A percentile compares a stretch with the other conserved stretches of the same genome.
Evolutionary conservation across 1,140 invertebrate species (phyloP).

Genomic region (Drosophila insularis): DNA sequence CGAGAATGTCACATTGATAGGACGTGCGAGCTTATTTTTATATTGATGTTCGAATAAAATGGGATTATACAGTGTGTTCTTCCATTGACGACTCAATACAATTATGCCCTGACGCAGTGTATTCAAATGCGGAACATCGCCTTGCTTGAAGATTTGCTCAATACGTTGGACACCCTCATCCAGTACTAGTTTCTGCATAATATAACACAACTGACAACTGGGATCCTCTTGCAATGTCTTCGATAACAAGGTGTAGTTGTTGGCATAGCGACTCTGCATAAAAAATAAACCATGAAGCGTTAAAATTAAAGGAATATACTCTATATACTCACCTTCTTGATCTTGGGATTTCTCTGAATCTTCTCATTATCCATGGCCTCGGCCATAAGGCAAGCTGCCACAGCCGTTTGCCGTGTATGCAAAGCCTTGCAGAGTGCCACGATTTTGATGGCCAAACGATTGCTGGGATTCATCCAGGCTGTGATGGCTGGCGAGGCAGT

Average conservation of each 20-base stretch:
- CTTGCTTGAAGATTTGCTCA: slow-evolving; percentile 92
- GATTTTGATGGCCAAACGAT: slow-evolving; percentile 92
- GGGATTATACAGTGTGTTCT: slow-evolving; percentile 97
- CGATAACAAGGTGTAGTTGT: slow-evolving; percentile 92
- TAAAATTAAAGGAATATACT: not conserved
- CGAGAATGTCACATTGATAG: slow-evolving; percentile 94
- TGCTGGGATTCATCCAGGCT: slow-evolving; percentile 98
- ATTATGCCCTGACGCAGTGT: slow-evolving; percentile 96
- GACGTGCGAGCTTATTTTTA: slow-evolving; percentile 91
- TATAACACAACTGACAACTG: slow-evolving; percentile 95
- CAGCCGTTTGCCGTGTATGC: slow-evolving; percentile 91
- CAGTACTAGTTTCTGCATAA: slow-evolving; percentile 93
- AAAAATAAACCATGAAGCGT: slow-evolving; percentile 11
- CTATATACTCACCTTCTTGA: slow-evolving; percentile 66
- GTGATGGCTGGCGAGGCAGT: slow-evolving; percentile 98
- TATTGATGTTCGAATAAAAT: slow-evolving; percentile 94
- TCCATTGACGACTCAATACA: slow-evolving; percentile 97
- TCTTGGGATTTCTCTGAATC: slow-evolving; percentile 79
- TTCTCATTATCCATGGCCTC: slow-evolving; percentile 91
- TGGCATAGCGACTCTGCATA: slow-evolving; percentile 92
- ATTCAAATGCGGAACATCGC: slow-evolving; percentile 92
- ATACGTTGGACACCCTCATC: slow-evolving; percentile 89
- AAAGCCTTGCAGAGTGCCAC: slow-evolving; percentile 90
- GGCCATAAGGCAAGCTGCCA: slow-evolving; percentile 97
- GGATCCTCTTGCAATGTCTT: slow-evolving; percentile 97